Evolutionary conservation across 1,140 invertebrate species (phyloP), one percentile per base, ranked within the genome.

Genomic region (Dinoponera quadriceps): DNA sequence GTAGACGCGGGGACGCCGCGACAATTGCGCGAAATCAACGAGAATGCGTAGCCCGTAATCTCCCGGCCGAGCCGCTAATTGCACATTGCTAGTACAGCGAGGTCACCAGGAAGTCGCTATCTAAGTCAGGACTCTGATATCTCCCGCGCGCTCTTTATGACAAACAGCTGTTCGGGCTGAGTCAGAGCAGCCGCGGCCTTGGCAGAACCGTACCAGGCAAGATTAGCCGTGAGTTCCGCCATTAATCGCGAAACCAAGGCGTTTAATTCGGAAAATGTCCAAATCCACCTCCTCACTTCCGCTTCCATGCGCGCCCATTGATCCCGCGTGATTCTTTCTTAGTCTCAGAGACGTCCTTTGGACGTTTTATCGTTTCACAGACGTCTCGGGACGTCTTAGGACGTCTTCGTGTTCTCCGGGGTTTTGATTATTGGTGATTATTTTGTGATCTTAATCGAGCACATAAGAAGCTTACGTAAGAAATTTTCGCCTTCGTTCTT

Each of bases 41-140:
- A 69, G 57, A 69, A 55, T 48, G 25, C 48, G 82, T 75, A 54
- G 66, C n/a, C 27, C 18, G 33, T 66, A 83, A 83, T 54, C 38
- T 78, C 65, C 68, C 82, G 62, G 44, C 82, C 22, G 73, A 78
- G 65, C 48, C 44, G 51, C 25, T 65, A 85, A 83, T 85, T 73
- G 87, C 83, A 71, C 87, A 86, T 44, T 83, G 85, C 84, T 84
- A 84, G 88, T 89, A 90, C 88, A 90, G 89, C 91, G 92, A 93
- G 92, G 92, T 91, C 92, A 92, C 90, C 92, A 92, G 92, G 92
- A 93, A 93, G 91, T 89, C 75, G 85, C 91, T 91, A 90, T 92
- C 89, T 91, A 88, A 91, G 88, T 88, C 88, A 91, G 85, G 85
- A 88, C 82, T 85, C 71, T 62, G 89, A 89, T 90, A 92, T 91